Percentiles rank a stretch among this genome's conserved stretches.
Evolutionary conservation across 2,888 invertebrate species (phyloP).

Genomic region (Notocelia uddmanniana): DNA sequence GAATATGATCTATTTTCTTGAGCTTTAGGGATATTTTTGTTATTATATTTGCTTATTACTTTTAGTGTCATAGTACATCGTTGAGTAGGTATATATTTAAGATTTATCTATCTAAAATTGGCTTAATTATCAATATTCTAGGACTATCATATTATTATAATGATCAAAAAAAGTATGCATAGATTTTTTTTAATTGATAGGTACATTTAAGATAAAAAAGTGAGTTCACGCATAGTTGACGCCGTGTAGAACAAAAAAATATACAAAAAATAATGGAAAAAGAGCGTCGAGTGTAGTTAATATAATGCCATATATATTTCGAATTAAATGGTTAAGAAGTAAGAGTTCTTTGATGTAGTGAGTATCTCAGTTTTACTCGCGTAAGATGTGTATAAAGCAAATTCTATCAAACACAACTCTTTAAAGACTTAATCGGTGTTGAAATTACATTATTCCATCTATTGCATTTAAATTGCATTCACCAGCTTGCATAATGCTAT

Average conservation of each 20-base stretch:
- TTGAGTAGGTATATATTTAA: neutral
- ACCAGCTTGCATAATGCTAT: conserved; percentile 26
- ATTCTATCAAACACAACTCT: conserved; percentile 17
- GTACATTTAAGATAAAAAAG: too few relatives aligned
- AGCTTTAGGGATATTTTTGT: neutral
- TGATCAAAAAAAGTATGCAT: too few relatives aligned
- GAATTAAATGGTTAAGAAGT: neutral
- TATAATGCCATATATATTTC: too few relatives aligned
- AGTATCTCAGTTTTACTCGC: too few relatives aligned
- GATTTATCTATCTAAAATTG: neutral
- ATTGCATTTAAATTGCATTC: conserved; percentile 33
- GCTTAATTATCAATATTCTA: neutral
- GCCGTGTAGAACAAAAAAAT: too few relatives aligned
- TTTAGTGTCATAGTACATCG: neutral
- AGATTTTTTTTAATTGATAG: too few relatives aligned
- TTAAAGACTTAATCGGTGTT: conserved; percentile 14
- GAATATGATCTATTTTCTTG: neutral
- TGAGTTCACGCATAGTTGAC: too few relatives aligned
- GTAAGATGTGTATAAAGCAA: neutral
- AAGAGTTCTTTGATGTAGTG: neutral
- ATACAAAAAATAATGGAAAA: too few relatives aligned
- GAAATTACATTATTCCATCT: neutral
- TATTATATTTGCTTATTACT: neutral
- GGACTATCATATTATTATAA: neutral
- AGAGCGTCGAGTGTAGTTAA: too few relatives aligned